Evolutionary conservation across 2,797 vertebrate genomes (phyloP).

Genomic region (Gambusia yucatana): DNA sequence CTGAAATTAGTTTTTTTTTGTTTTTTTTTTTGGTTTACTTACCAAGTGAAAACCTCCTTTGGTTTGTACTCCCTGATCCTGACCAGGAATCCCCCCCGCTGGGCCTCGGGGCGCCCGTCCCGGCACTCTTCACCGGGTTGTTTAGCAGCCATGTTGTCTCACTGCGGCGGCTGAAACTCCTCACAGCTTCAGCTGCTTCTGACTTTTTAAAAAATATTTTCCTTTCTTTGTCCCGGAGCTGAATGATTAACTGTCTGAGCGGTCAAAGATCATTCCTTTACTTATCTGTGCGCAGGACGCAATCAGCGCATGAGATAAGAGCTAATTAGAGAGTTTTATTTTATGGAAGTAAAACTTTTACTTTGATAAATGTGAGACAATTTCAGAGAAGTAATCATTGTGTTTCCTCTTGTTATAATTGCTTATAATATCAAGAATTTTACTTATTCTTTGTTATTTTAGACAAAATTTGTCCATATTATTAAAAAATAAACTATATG

Average conservation of each 20-base stretch:
- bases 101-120: neutral
- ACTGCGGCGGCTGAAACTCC: slow-evolving; percentile 18
- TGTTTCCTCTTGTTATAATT: slow-evolving; percentile 10
- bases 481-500: neutral
- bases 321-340: slow-evolving; percentile 1
- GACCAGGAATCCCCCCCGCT: slow-evolving; percentile 14
- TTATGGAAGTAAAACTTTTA: neutral
- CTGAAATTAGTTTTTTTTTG: neutral
- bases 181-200: neutral
- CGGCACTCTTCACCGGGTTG: slow-evolving; percentile 11
- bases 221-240: slow-evolving; percentile 24
- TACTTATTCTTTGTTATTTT: neutral
- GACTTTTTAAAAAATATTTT: neutral
- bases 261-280: slow-evolving; percentile 64
- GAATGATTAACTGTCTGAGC: slow-evolving; percentile 80
- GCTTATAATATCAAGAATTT: slow-evolving; percentile 12
- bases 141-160: slow-evolving; percentile 27
- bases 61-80: slow-evolving; percentile 52
- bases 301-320: slow-evolving; percentile 32
- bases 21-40: slow-evolving; percentile 44
- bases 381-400: slow-evolving; percentile 10
- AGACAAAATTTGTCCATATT: neutral
- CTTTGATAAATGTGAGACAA: neutral
- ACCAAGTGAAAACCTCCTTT: slow-evolving; percentile 75
- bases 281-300: slow-evolving; percentile 28